These are phyloP conservation scores for Phthorimaea operculella DNA, from an alignment of 1,140 invertebrate genomes.

Conservation along the genomic window DNA sequence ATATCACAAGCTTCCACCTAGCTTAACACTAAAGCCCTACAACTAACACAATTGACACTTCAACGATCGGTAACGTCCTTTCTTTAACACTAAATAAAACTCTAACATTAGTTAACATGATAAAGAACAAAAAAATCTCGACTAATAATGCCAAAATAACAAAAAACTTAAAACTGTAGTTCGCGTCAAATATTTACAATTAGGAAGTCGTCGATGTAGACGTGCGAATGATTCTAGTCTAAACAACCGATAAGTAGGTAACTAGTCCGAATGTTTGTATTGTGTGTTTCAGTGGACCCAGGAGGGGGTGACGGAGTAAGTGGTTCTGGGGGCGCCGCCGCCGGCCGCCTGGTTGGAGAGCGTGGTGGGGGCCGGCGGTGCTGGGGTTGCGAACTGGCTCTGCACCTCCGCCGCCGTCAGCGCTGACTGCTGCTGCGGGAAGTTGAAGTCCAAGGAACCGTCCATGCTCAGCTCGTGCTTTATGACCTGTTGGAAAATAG, in stretches of 20 bases:
- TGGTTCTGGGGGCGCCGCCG: slow-evolving; percentile 36
- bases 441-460: slow-evolving; percentile 94
- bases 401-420: slow-evolving; percentile 51
- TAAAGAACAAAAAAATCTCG: slow-evolving; percentile 53
- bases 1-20: slow-evolving; percentile 64
- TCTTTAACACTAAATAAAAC: slow-evolving; percentile 57
- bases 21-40: slow-evolving; percentile 54
- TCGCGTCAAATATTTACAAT: slow-evolving; percentile 36
- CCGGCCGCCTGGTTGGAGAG: slow-evolving; percentile 26
- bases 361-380: slow-evolving; percentile 55
- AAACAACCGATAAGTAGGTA: slow-evolving; percentile 31
- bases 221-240: background rate
- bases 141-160: slow-evolving; percentile 42
- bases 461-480: slow-evolving; percentile 93
- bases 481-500: slow-evolving; percentile 73
- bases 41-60: slow-evolving; percentile 59
- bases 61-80: slow-evolving; percentile 56
- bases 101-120: slow-evolving; percentile 64
- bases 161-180: slow-evolving; percentile 32
- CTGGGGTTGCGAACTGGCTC: slow-evolving; percentile 49
- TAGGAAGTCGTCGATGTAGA: slow-evolving; percentile 16
- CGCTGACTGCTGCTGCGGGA: slow-evolving; percentile 67
- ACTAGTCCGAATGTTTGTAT: slow-evolving; percentile 22
- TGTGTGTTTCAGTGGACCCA: slow-evolving; percentile 52
- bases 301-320: slow-evolving; percentile 52